phyloP scores from a whole-genome alignment of 2,888 invertebrate species.

The Tribolium freemani region DNA sequence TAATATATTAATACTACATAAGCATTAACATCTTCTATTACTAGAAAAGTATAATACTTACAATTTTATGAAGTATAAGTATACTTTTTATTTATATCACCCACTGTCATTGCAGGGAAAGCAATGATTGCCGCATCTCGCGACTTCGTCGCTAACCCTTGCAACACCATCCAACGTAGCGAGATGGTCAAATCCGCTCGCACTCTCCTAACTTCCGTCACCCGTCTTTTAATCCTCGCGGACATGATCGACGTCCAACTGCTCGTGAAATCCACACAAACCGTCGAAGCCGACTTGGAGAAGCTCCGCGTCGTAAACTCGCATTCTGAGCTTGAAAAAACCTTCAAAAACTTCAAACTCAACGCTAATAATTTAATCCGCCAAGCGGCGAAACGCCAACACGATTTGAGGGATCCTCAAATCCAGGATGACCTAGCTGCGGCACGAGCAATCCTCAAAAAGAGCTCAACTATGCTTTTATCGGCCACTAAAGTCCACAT shows the following conservation, averaged over 20 bases:
- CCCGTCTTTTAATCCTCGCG: slow-evolving; percentile 92
- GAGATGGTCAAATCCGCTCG: slow-evolving; percentile 96
- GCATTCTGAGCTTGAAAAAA: neutral
- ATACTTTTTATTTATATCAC: too few relatives aligned
- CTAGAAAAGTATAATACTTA: too few relatives aligned
- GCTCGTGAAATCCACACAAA: slow-evolving; percentile 86
- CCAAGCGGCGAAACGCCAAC: slow-evolving; percentile 89
- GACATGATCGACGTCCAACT: slow-evolving; percentile 98
- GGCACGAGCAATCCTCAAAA: slow-evolving; percentile 94
- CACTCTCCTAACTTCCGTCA: slow-evolving; percentile 93
- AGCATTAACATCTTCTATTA: too few relatives aligned
- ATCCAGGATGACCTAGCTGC: slow-evolving; percentile 95
- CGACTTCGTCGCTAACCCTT: slow-evolving; percentile 97
- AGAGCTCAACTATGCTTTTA: slow-evolving; percentile 95
- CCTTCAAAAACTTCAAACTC: slow-evolving; percentile 55
- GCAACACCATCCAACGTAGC: slow-evolving; percentile 91
- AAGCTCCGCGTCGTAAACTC: slow-evolving; percentile 85
- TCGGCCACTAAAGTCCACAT: slow-evolving; percentile 98
- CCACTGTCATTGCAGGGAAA: slow-evolving; percentile 81
- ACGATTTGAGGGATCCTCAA: slow-evolving; percentile 92
- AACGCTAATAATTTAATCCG: slow-evolving; percentile 85
- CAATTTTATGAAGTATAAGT: too few relatives aligned
- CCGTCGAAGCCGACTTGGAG: slow-evolving; percentile 93
- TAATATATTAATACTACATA: too few relatives aligned
- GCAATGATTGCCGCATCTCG: slow-evolving; percentile 90